Base-by-base conservation (phyloP, 2,888 invertebrate genomes). In the Morpho achilles region DNA sequence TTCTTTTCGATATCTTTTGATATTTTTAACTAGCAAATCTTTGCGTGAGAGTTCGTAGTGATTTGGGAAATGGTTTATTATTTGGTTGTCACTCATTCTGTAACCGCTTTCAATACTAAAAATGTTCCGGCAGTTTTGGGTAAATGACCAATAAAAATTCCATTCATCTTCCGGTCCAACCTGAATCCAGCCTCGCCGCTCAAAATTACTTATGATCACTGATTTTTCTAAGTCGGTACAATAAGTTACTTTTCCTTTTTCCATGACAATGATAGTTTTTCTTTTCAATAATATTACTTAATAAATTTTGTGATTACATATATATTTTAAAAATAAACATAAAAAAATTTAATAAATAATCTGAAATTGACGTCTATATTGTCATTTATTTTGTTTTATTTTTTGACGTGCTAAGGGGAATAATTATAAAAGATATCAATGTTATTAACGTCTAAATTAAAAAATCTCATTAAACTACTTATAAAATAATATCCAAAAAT, bases 101-200 rank as follows among this genome's bases (percentile, higher is more conserved):
- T 97, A 98, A 8, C 98, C 97, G 75, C 95, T 96, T 75, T 98
- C 98, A 9, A 97, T 95, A 75, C 97, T 97, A 77, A 98, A 98
- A 64, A 98, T 94, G 74, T 94, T 96, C 58, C 98, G 92, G 71
- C 97, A 97, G 10, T 96, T 97, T 76, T 95, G 95, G 1, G 97
- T 97, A 58, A 95, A 96, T 5, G 98, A 96, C 98, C 98, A 98
- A 80, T 98, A 98, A 77, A 98, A 95, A 80, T 98, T 97, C 98
- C 98, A 98, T 72, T 98, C 97, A 75, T 98, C 98, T 69, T 98
- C 97, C 0, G 96, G 94, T 5, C 94, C 93, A 1, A 74, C 97
- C 77, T 95, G 94, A 23, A 92, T 84, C 97, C 97, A 98, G 7
- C 96, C 96, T 57, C 97, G 91, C 75, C 96, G 95, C 71, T 97